Evolutionary conservation across 2,888 invertebrate genomes (phyloP), one percentile per base, ranked within the genome.

Genomic region (Diplolepis rosae): DNA sequence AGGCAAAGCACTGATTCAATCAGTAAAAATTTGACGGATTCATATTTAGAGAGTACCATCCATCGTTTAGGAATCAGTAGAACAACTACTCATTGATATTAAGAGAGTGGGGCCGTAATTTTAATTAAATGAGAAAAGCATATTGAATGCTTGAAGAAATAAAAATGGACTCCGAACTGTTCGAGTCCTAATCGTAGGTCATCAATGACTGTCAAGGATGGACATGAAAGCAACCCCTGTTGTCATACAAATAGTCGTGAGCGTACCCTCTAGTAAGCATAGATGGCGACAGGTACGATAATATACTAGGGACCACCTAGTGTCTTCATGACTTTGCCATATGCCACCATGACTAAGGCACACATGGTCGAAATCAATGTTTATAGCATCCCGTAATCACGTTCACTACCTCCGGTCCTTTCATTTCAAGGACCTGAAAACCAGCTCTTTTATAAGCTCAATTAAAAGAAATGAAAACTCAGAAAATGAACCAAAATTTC

Each of bases 341-440:
- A 88, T 88, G 88, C 85, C 87, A 84, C 80, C 86, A 82, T 87
- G 85, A 86, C 88, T 87, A 87, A 88, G 87, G 85, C 87, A 80
- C 88, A 88, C 88, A 88, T 88, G 88, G 82, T 71, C 76, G 69
- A 78, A 81, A 82, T 83, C 80, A 78, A 81, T 77, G 79, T 67
- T 30, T 69, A 45, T 45, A 45, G 28, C 18, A 51, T 50, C 66
- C 45, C 66, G 18, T 66, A 56, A 61, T 61, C 35, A 61, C 35
- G 35, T 27, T 54, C 28, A 30, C 54, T 30, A 54, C 54, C 54
- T 61, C 39, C 2, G 22, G 35, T 61, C 24, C 39, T 35, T 61
- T 61, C 39, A 61, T 61, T 61, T 39, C 61, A 61, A 61, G 61
- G 24, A 61, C 61, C 61, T 35, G 4, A 35, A 9, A 45, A 61